Evolutionary conservation across 2,797 vertebrate genomes (phyloP).

Genomic region (Alcedo quadribrachys): DNA sequence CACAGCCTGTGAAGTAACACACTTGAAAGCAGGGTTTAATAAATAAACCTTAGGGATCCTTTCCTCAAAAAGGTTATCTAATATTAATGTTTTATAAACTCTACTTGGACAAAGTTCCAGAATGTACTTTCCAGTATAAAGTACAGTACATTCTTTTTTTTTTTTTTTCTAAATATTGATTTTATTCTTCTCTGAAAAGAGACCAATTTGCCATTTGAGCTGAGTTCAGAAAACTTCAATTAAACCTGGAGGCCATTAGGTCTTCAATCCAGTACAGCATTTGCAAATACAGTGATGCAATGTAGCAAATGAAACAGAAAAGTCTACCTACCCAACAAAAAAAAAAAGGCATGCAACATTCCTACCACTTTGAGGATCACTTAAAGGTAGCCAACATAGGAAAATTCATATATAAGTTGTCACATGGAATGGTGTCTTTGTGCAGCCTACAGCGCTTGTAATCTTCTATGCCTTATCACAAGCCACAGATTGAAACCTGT

Average conservation of each 20-base stretch:
- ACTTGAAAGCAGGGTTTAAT: neutral
- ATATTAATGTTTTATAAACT: slow-evolving; percentile 6
- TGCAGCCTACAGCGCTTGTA: neutral
- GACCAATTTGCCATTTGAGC: neutral
- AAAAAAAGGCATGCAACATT: rapidly evolving
- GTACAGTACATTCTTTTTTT: neutral
- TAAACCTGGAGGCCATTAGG: slow-evolving; percentile 16
- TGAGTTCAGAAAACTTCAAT: slow-evolving; percentile 21
- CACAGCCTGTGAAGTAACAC: neutral
- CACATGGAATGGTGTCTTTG: rapidly evolving
- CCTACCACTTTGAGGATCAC: neutral
- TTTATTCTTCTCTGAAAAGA: neutral
- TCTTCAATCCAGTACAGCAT: neutral
- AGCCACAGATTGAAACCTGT: neutral
- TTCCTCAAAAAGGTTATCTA: neutral
- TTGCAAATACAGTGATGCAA: neutral
- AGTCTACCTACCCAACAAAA: neutral
- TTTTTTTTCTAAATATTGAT: neutral
- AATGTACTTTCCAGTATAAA: slow-evolving; percentile 28
- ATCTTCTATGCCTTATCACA: neutral
- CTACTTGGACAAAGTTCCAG: neutral
- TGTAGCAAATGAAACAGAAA: neutral
- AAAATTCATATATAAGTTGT: neutral
- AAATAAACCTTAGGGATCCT: neutral
- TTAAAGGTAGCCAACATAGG: rapidly evolving